phyloP scores from a whole-genome alignment of 2,888 invertebrate genomes.

The Cistogaster globosa region DNA sequence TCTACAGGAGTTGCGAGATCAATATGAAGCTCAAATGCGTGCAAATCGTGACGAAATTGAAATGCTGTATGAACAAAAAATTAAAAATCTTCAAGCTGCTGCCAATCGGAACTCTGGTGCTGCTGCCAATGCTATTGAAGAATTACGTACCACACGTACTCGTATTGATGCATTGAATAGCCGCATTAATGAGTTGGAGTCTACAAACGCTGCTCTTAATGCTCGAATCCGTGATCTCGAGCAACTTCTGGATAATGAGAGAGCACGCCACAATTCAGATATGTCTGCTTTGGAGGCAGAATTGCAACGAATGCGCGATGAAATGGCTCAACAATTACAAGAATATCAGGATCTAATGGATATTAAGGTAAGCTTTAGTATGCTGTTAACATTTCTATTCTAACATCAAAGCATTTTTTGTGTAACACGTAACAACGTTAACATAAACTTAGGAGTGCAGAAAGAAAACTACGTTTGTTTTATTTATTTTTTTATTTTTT shows the following conservation, averaged over 20 bases:
- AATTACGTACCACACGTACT: constrained; percentile 90
- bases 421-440: no score
- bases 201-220: constrained; percentile 86
- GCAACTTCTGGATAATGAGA: constrained; percentile 90
- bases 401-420: no score
- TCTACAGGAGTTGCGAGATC: constrained; percentile 94
- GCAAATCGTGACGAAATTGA: constrained; percentile 96
- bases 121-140: constrained; percentile 90
- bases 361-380: constrained; percentile 88
- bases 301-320: constrained; percentile 89
- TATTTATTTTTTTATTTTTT: no score
- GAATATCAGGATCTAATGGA: constrained; percentile 99
- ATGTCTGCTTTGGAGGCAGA: constrained; percentile 90
- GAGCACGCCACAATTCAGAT: constrained; percentile 90
- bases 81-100: constrained; percentile 90
- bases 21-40: constrained; percentile 95
- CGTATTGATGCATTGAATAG: constrained; percentile 90
- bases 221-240: constrained; percentile 92
- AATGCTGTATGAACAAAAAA: constrained; percentile 85
- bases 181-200: constrained; percentile 90
- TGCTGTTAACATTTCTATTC: background rate
- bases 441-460: no score
- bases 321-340: constrained; percentile 93
- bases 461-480: no score
- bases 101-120: constrained; percentile 88